Base-by-base conservation (phyloP, 2,113 vertebrate genomes). In the Argyrosomus japonicus region DNA sequence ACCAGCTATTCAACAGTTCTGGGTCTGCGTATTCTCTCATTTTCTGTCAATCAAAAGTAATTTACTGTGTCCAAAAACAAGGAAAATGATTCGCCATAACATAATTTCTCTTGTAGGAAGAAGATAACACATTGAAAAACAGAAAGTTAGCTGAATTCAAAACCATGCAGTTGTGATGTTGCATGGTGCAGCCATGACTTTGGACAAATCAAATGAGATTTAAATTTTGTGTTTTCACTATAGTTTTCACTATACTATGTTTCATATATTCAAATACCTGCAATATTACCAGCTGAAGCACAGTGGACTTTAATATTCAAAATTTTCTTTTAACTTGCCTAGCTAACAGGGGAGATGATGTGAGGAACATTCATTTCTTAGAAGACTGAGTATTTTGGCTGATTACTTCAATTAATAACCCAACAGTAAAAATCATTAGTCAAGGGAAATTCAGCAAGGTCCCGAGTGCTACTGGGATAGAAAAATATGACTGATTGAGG, bases 401-500 rank as follows among this genome's bases (percentile, higher is more conserved):
- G 85, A 93, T 93, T 92, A 91, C 87, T 86, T 92, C 90, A 88
- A 88, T 92, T 93, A 93, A 94, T 93, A 89, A 89, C 79, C 92
- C 89, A 62, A 76, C 47, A 57, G 81, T 56, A 51, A 77, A 40
- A 76, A 87, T 71, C 90, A 89, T 92, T 87, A 90, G 80, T 89
- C 82, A 87, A 87, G 71, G 89, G 87, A 86, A 86, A 91, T 88
- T 88, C 89, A 75, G 83, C 71, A 72, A 65, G 68, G 76, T 72
- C 67, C 67, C 32, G 60, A 83, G 76, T 2, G 57, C 75, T 56
- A 29, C 69, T 27, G 70, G 48, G 68, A 84, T 60, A 73, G 70
- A 88, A 89, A 87, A 88, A 79, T 84, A 92, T 90, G 92, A 93
- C 80, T 79, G 87, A 94, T 92, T 47, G 88, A 82, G 80, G 84